Conservation (phyloP, 2,113 vertebrate species). For the Symphodus melops region DNA sequence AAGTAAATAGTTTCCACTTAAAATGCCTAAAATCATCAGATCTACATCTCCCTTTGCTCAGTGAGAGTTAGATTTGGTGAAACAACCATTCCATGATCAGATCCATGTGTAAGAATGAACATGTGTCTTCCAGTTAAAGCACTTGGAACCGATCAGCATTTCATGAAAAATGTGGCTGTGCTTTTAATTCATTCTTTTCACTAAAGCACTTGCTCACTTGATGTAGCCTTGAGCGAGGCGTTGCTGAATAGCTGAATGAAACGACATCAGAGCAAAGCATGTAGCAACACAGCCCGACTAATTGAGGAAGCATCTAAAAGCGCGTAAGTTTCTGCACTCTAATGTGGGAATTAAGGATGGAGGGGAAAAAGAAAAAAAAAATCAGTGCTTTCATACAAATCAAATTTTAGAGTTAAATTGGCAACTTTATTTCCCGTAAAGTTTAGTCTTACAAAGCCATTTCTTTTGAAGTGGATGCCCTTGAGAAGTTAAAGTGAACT, state of each 20-base stretch:
- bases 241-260: slow-evolving; percentile 32
- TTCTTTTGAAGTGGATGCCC: slow-evolving; percentile 13
- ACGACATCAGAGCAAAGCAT: slow-evolving; percentile 7
- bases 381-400: not conserved
- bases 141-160: not conserved
- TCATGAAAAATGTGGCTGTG: slow-evolving; percentile 4
- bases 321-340: slow-evolving; percentile 1
- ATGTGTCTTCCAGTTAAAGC: slow-evolving; percentile 4
- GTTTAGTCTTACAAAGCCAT: slow-evolving; percentile 9
- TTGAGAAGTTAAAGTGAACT: slow-evolving; percentile 57
- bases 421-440: slow-evolving; percentile 9
- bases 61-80: not conserved
- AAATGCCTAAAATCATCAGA: not conserved
- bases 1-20: not conserved
- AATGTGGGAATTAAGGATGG: not conserved
- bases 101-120: not conserved
- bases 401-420: slow-evolving; percentile 2
- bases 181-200: slow-evolving; percentile 38
- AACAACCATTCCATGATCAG: not conserved
- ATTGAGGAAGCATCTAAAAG: not conserved
- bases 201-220: slow-evolving; percentile 36
- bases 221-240: not conserved
- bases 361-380: not conserved
- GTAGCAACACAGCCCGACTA: not conserved
- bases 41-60: not conserved